Evolutionary conservation across 2,113 vertebrate species (phyloP).

Genomic region (Mus spicilegus): DNA sequence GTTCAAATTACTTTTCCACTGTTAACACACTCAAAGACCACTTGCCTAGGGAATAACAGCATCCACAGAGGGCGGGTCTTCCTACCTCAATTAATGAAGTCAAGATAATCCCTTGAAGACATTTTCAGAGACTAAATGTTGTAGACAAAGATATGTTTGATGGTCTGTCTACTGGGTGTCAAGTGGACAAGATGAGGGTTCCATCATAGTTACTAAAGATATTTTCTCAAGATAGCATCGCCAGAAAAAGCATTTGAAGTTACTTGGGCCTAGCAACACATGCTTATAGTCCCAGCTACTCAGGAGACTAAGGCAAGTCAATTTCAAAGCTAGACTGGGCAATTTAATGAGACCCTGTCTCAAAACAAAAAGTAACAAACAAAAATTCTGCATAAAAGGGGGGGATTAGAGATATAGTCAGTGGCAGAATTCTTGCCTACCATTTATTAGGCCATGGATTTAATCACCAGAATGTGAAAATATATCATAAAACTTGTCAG

Average conservation of each 20-base stretch:
- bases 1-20: neutral
- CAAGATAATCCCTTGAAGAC: neutral
- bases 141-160: neutral
- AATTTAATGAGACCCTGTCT: neutral
- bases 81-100: neutral
- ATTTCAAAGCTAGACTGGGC: neutral
- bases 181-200: neutral
- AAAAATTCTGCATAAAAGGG: neutral
- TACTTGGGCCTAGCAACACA: neutral
- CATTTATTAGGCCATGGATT: neutral
- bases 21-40: neutral
- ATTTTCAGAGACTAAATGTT: neutral
- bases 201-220: neutral
- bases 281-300: no score
- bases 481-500: slow-evolving; percentile 8
- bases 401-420: neutral
- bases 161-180: neutral
- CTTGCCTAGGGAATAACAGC: neutral
- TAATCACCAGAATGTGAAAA: neutral
- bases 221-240: slow-evolving; percentile 11
- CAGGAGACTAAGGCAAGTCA: no score
- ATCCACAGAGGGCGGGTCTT: neutral
- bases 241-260: neutral
- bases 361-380: neutral
- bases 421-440: neutral